phyloP scores from a whole-genome alignment of 2,888 invertebrate genomes.

The Ischnus inquisitorius region DNA sequence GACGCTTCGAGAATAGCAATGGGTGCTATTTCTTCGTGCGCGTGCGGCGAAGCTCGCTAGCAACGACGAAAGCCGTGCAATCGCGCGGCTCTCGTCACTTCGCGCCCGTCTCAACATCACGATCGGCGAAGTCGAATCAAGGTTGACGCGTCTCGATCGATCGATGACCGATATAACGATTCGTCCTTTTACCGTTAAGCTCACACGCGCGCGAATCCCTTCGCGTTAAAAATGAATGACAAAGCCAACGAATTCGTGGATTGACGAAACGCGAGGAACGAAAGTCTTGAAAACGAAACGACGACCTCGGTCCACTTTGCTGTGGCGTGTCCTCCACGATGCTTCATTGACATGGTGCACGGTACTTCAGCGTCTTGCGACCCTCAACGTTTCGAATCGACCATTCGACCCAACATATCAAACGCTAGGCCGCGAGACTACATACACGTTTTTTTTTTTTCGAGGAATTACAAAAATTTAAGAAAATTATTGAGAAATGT shows the following conservation, averaged over 20 bases:
- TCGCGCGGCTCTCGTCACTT: not conserved
- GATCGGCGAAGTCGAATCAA: slow-evolving; percentile 21
- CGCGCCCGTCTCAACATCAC: slow-evolving; percentile 8
- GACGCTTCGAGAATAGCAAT: slow-evolving; percentile 59
- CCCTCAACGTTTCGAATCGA: slow-evolving; percentile 28
- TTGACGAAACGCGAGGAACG: slow-evolving; percentile 11
- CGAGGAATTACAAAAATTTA: not conserved
- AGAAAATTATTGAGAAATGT: slow-evolving; percentile 22
- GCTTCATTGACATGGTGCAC: slow-evolving; percentile 52
- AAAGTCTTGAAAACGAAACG: not conserved
- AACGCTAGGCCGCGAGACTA: not conserved
- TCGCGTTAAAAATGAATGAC: not conserved
- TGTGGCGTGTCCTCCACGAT: slow-evolving; percentile 37
- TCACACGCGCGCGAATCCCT: not conserved
- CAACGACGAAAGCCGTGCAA: slow-evolving; percentile 6
- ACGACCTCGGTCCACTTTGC: slow-evolving; percentile 49
- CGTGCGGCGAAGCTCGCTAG: slow-evolving; percentile 11
- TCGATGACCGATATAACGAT: slow-evolving; percentile 9
- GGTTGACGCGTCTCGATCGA: slow-evolving; percentile 20
- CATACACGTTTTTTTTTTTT: not conserved
- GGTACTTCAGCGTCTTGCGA: slow-evolving; percentile 31
- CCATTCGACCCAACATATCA: slow-evolving; percentile 6
- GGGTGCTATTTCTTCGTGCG: slow-evolving; percentile 40
- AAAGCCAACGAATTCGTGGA: not conserved
- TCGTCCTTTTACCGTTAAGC: slow-evolving; percentile 15